Percentiles rank a stretch among this genome's conserved stretches.
Conservation (phyloP, 2,888 invertebrate species). For the Ectropis crepuscularia region DNA sequence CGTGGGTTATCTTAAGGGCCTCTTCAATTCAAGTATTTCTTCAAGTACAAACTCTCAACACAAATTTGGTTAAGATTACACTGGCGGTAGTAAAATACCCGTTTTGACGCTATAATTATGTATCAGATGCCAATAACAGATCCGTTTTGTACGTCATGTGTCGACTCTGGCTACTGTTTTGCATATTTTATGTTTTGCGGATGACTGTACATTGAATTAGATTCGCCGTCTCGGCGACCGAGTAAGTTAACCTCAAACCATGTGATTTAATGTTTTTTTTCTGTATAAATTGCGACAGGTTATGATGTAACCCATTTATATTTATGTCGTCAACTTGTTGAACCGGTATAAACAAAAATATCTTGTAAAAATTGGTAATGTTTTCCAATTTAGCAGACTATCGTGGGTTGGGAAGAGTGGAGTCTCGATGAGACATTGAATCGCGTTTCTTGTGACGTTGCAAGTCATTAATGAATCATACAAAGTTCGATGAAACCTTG, state of each 20-base stretch:
- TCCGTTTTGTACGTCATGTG: not conserved
- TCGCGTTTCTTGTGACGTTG: not conserved
- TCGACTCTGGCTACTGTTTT: conserved; percentile 6
- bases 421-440: conserved; percentile 2
- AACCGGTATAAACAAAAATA: conserved; percentile 1
- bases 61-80: not conserved
- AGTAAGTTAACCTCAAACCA: not conserved
- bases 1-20: conserved; percentile 22
- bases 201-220: not conserved
- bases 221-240: not conserved
- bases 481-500: not conserved
- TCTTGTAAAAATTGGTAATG: not conserved
- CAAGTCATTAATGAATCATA: conserved; percentile 3
- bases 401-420: conserved; percentile 9
- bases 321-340: not conserved
- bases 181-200: conserved; percentile 8
- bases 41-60: not conserved
- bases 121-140: not conserved
- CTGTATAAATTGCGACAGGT: not conserved
- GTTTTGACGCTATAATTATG: conserved; percentile 6
- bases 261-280: not conserved
- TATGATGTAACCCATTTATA: not conserved
- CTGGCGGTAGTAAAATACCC: conserved; percentile 7
- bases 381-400: conserved; percentile 1
- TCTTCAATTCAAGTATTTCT: conserved; percentile 17